phyloP scores from a whole-genome alignment of 2,888 invertebrate genomes.

The Latheticus oryzae region DNA sequence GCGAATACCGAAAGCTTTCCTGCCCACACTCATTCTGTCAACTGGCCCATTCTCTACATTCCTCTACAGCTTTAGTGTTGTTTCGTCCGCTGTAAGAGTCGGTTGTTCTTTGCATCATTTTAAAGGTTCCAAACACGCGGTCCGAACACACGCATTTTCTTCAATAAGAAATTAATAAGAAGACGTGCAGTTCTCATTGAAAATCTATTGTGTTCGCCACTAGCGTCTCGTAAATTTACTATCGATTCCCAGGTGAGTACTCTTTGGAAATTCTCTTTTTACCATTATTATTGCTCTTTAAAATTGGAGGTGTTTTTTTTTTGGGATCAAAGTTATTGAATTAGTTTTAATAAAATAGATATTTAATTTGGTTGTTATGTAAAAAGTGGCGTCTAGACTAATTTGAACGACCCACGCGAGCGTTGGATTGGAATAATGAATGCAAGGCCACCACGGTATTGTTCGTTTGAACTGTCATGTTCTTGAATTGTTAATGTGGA shows the following conservation, averaged over 20 bases:
- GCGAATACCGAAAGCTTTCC: constrained; percentile 37
- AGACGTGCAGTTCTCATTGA: constrained; percentile 2
- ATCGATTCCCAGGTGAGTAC: constrained; percentile 7
- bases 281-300: too few relatives aligned
- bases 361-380: too few relatives aligned
- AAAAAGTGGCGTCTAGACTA: constrained; percentile 35
- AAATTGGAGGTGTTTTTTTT: too few relatives aligned
- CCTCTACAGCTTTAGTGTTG: constrained; percentile 31
- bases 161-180: not conserved
- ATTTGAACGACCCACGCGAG: constrained; percentile 29
- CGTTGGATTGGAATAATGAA: constrained; percentile 19
- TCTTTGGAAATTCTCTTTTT: too few relatives aligned
- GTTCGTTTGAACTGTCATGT: constrained; percentile 26
- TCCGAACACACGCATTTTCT: not conserved
- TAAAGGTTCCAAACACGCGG: too few relatives aligned
- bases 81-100: constrained; percentile 14
- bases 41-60: constrained; percentile 34
- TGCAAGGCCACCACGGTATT: constrained; percentile 27
- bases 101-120: too few relatives aligned
- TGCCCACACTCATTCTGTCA: constrained; percentile 37
- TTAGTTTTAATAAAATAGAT: too few relatives aligned
- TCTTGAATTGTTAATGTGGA: constrained; percentile 20
- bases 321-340: too few relatives aligned
- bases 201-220: constrained; percentile 1
- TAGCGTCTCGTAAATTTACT: constrained; percentile 4